Evolutionary conservation across 2,113 vertebrate genomes (phyloP).

Genomic region (Tenrec ecaudatus): DNA sequence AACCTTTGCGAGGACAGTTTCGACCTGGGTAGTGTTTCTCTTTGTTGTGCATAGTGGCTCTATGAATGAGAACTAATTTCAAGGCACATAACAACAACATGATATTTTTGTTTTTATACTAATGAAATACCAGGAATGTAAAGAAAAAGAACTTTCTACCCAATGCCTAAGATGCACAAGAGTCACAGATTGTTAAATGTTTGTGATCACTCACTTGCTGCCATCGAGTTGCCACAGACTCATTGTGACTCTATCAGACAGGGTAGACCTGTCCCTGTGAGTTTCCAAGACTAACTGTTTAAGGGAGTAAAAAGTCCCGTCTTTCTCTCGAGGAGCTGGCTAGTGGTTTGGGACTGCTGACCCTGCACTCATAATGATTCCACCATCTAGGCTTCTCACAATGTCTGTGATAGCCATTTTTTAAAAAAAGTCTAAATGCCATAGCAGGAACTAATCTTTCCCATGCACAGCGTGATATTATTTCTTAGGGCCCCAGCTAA

Average conservation of each 20-base stretch:
- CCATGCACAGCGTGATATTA: conserved; percentile 10
- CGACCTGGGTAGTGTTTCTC: neutral
- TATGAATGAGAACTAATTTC: neutral
- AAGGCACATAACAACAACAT: neutral
- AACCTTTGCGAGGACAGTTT: neutral
- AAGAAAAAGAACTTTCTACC: conserved; percentile 44
- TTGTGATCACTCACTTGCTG: neutral
- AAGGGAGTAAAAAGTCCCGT: no score
- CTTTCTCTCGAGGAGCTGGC: no score
- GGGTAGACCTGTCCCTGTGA: no score
- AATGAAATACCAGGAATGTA: neutral
- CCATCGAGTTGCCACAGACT: no score
- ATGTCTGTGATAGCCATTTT: conserved; percentile 14
- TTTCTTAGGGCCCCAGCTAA: conserved; percentile 6
- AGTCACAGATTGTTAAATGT: conserved; percentile 51
- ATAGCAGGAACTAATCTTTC: conserved; percentile 49
- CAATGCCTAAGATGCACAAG: neutral
- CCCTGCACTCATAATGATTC: no score
- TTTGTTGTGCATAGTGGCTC: neutral
- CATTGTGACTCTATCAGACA: no score
- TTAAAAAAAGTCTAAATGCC: conserved; percentile 44
- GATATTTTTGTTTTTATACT: neutral
- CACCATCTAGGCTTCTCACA: no score
- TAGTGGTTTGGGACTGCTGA: no score
- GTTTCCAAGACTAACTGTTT: no score